Conservation (phyloP, 2,888 invertebrate species). For the Lepidochitona cinerea region DNA sequence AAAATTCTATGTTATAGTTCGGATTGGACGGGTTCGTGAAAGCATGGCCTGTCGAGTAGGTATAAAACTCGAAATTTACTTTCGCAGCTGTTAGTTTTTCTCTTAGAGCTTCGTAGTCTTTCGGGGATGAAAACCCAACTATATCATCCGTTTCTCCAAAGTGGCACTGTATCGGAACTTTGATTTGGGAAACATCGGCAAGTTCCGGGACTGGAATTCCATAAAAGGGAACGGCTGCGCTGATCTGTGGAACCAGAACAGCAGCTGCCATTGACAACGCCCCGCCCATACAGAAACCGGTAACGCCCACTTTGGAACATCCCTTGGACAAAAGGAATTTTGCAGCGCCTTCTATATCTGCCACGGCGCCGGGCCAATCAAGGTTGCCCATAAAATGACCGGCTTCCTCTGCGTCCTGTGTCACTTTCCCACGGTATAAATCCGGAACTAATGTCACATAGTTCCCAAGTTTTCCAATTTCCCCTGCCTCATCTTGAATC, state of each 20-base stretch:
- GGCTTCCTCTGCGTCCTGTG: conserved; percentile 56
- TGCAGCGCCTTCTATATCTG: conserved; percentile 57
- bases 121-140: conserved; percentile 55
- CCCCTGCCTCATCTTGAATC: conserved; percentile 44
- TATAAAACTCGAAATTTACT: conserved; percentile 41
- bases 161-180: conserved; percentile 61
- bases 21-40: conserved; percentile 21
- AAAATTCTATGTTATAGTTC: conserved; percentile 19
- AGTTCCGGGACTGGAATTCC: conserved; percentile 52
- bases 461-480: conserved; percentile 39
- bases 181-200: conserved; percentile 54
- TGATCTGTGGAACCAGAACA: conserved; percentile 45
- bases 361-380: conserved; percentile 61
- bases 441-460: conserved; percentile 58
- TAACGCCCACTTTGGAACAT: conserved; percentile 63
- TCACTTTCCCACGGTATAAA: conserved; percentile 58
- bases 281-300: conserved; percentile 68
- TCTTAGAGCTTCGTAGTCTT: conserved; percentile 43
- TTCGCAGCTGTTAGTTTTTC: conserved; percentile 42
- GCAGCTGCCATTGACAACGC: conserved; percentile 58
- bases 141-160: conserved; percentile 55
- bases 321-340: conserved; percentile 45
- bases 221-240: conserved; percentile 63
- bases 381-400: conserved; percentile 57
- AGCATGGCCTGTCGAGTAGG: conserved; percentile 44